A percentile compares a stretch with the other conserved stretches of the same genome.
phyloP scores from a whole-genome alignment of 2,888 invertebrate species.

The Ophion ventricosus region DNA sequence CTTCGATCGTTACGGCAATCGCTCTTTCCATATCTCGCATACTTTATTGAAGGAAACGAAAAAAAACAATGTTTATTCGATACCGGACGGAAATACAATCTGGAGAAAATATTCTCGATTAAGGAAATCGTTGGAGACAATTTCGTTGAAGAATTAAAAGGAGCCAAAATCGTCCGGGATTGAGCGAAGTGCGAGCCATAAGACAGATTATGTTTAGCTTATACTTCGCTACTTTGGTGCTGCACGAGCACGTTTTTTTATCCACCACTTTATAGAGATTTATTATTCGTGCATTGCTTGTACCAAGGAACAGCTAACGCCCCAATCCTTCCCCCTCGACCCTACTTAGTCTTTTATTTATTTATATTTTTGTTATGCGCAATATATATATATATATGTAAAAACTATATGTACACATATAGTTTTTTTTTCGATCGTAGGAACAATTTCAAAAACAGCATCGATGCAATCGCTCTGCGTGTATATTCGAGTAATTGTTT shows the following conservation, averaged over 20 bases:
- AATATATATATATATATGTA: not conserved
- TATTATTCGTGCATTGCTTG: slow-evolving; percentile 38
- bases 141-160: too few relatives aligned
- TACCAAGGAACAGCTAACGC: slow-evolving; percentile 47
- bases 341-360: slow-evolving; percentile 61
- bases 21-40: slow-evolving; percentile 25
- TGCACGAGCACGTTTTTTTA: slow-evolving; percentile 47
- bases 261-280: slow-evolving; percentile 38
- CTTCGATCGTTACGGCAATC: slow-evolving; percentile 55
- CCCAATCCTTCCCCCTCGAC: slow-evolving; percentile 34
- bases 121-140: slow-evolving; percentile 2
- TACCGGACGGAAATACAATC: not conserved
- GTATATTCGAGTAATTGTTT: not conserved
- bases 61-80: not conserved
- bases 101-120: not conserved
- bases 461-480: slow-evolving; percentile 17
- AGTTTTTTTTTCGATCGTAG: slow-evolving; percentile 27
- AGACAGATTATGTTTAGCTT: slow-evolving; percentile 44
- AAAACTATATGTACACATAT: slow-evolving; percentile 18
- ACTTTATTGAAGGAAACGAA: not conserved
- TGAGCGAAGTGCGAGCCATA: slow-evolving; percentile 65
- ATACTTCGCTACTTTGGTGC: slow-evolving; percentile 57
- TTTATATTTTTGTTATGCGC: slow-evolving; percentile 61
- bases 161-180: not conserved
- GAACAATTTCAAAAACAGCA: slow-evolving; percentile 8